phyloP scores from a whole-genome alignment of 92 coral and sea anemone species.

The Bergia sp. region DNA sequence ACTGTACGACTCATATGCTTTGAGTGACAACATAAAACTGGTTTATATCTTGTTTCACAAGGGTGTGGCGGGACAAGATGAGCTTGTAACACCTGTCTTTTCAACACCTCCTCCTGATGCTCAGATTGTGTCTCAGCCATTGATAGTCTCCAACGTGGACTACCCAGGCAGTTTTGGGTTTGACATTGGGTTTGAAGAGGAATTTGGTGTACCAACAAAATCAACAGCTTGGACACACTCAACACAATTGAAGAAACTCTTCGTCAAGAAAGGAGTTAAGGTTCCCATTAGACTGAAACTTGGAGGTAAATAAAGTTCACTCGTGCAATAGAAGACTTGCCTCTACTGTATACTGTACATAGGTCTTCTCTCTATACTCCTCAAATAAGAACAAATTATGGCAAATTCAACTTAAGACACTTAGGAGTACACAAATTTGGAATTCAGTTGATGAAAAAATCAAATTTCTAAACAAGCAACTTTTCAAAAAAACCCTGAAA shows the following conservation, averaged over 20 bases:
- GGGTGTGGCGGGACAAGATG: slow-evolving; percentile 3
- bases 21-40: no score
- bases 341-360: background rate
- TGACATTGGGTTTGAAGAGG: slow-evolving; percentile 70
- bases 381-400: no score
- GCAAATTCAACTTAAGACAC: no score
- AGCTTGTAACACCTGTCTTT: background rate
- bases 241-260: slow-evolving; percentile 67
- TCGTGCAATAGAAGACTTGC: no score
- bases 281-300: slow-evolving; percentile 75
- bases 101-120: background rate
- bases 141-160: slow-evolving; percentile 57
- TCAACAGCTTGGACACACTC: slow-evolving; percentile 96
- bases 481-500: no score
- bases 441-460: no score
- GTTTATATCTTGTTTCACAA: background rate
- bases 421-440: no score
- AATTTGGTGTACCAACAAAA: slow-evolving; percentile 71
- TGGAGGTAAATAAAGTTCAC: slow-evolving; percentile 48
- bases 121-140: background rate
- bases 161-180: slow-evolving; percentile 73
- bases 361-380: background rate
- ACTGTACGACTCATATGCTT: no score
- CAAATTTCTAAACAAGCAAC: no score
- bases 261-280: slow-evolving; percentile 78